These are phyloP conservation scores for Gallirallus australis DNA, from an alignment of 2,797 vertebrate species.

Conservation along the genomic window DNA sequence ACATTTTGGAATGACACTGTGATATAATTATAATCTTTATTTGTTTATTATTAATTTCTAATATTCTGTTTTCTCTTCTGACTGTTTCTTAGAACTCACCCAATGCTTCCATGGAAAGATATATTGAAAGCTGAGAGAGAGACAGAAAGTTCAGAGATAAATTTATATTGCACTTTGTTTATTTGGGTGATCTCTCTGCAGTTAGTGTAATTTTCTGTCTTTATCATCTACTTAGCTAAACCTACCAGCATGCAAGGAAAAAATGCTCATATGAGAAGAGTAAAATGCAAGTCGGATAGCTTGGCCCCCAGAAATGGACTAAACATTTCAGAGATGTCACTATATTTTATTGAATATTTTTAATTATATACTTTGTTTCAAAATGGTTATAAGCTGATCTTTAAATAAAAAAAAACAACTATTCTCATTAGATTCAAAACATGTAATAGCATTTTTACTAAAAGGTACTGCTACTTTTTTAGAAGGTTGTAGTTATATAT, in stretches of 20 bases:
- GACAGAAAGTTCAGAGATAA: not conserved
- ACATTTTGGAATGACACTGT: not conserved
- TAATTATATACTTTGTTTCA: not conserved
- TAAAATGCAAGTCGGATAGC: not conserved
- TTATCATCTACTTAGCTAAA: not conserved
- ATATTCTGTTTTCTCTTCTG: not conserved
- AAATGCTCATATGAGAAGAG: not conserved
- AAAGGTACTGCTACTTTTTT: not conserved
- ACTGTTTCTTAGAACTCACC: not conserved
- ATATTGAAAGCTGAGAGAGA: not conserved
- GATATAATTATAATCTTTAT: not conserved
- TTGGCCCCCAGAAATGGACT: not conserved
- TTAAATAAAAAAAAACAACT: not conserved
- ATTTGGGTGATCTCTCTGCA: not conserved
- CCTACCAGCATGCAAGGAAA: not conserved
- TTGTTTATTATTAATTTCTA: not conserved
- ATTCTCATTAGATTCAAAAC: not conserved
- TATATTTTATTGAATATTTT: not conserved
- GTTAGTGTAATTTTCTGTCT: not conserved
- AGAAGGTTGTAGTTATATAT: not conserved
- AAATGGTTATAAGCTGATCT: not conserved
- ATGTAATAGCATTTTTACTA: not conserved
- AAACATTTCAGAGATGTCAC: not conserved
- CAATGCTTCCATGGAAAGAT: not conserved
- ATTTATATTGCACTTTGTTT: not conserved